These are phyloP conservation scores for Pipistrellus pygmaeus DNA, from an alignment of 2,797 vertebrate genomes.

Conservation along the genomic window DNA sequence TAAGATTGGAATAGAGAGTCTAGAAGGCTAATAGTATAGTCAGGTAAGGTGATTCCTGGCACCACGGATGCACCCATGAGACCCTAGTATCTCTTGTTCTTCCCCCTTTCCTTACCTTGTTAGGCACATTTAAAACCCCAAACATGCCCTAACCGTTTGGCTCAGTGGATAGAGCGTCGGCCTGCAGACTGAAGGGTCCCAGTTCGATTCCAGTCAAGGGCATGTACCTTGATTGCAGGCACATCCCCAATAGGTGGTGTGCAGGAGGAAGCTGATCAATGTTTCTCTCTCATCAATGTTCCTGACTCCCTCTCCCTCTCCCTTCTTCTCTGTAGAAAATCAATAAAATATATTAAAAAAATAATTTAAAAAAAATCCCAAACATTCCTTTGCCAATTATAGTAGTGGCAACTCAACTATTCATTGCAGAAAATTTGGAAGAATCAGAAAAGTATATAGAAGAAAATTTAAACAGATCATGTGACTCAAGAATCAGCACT, in stretches of 20 bases:
- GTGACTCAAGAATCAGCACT: neutral
- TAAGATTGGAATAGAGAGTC: neutral
- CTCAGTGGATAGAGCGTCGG: no score
- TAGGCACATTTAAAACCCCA: slow-evolving; percentile 9
- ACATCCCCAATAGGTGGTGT: no score
- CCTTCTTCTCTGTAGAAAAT: no score
- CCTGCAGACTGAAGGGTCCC: no score
- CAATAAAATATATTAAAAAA: no score
- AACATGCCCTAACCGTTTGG: no score
- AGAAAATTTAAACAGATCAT: slow-evolving; percentile 35
- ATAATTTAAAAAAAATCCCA: neutral
- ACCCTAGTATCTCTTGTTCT: neutral
- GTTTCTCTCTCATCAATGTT: no score
- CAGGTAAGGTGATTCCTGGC: neutral
- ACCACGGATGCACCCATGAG: neutral
- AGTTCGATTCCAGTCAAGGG: no score
- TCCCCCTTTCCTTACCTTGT: neutral
- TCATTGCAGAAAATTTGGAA: slow-evolving; percentile 26
- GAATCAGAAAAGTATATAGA: slow-evolving; percentile 19
- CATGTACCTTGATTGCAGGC: no score
- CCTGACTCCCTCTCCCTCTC: no score
- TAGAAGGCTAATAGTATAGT: neutral
- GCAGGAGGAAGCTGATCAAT: no score
- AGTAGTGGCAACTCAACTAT: neutral
- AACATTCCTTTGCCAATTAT: neutral